Percentiles rank a stretch among this genome's conserved stretches.
phyloP scores from a whole-genome alignment of 2,797 vertebrate species.

The Manis javanica region DNA sequence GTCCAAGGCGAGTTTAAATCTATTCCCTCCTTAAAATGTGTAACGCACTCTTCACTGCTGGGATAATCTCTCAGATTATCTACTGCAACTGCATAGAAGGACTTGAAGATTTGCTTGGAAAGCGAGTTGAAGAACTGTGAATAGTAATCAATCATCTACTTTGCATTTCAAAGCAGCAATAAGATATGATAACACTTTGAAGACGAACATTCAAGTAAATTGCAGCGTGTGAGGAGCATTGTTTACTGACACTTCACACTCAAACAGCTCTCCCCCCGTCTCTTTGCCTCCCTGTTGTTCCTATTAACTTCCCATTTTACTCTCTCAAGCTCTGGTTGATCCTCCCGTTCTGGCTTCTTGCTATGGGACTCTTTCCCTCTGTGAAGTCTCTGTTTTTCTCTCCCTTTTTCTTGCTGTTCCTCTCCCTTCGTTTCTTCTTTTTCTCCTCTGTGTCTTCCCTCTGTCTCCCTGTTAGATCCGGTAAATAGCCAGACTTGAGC shows the following conservation, averaged over 20 bases:
- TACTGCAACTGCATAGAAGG: constrained; percentile 21
- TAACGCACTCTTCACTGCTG: background rate
- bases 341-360: background rate
- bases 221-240: background rate
- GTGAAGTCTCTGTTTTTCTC: background rate
- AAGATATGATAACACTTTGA: constrained; percentile 61
- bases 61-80: constrained; percentile 36
- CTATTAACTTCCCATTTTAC: background rate
- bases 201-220: constrained; percentile 57
- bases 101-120: constrained; percentile 40
- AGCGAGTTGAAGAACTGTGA: constrained; percentile 62
- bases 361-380: background rate
- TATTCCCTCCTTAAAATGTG: background rate
- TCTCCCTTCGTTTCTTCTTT: background rate
- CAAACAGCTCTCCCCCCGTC: background rate
- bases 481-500: too few relatives aligned
- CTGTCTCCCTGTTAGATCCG: background rate
- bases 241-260: constrained; percentile 39
- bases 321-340: background rate
- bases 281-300: background rate
- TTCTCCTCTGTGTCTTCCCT: background rate
- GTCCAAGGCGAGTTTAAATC: constrained; percentile 39
- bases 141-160: constrained; percentile 62
- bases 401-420: background rate
- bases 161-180: constrained; percentile 65